Percentiles rank a stretch among this genome's conserved stretches.
Evolutionary conservation across 2,113 vertebrate genomes (phyloP).

Genomic region (Choloepus hoffmanni): DNA sequence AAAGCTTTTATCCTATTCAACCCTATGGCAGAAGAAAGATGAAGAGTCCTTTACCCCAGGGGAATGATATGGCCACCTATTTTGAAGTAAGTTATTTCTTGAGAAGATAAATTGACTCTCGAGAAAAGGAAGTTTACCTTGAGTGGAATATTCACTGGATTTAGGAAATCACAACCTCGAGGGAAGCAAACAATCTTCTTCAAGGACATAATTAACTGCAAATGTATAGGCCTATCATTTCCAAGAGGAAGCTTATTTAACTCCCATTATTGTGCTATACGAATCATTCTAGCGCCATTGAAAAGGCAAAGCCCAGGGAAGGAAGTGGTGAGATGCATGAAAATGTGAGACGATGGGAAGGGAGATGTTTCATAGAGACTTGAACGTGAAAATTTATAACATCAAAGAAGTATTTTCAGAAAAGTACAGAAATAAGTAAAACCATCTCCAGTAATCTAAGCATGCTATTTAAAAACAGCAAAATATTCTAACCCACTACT

Average conservation of each 20-base stretch:
- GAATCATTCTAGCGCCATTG: background rate
- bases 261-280: background rate
- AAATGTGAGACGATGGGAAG: constrained; percentile 16
- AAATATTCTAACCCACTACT: background rate
- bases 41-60: background rate
- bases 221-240: constrained; percentile 9
- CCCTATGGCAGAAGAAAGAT: background rate
- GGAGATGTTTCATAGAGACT: background rate
- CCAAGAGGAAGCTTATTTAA: background rate
- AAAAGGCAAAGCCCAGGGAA: background rate
- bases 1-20: background rate
- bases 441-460: background rate
- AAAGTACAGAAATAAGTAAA: background rate
- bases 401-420: background rate
- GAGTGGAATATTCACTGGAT: constrained; percentile 30
- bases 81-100: constrained; percentile 34
- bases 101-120: background rate
- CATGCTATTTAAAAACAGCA: background rate
- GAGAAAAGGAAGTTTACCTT: constrained; percentile 32
- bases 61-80: background rate
- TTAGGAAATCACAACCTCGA: constrained; percentile 42
- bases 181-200: constrained; percentile 14
- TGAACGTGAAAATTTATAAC: background rate
- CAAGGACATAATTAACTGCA: constrained; percentile 58
- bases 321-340: background rate